A percentile compares a stretch with the other conserved stretches of the same genome.
Conservation (phyloP, 2,113 vertebrate genomes). For the Oxyruncus cristatus region DNA sequence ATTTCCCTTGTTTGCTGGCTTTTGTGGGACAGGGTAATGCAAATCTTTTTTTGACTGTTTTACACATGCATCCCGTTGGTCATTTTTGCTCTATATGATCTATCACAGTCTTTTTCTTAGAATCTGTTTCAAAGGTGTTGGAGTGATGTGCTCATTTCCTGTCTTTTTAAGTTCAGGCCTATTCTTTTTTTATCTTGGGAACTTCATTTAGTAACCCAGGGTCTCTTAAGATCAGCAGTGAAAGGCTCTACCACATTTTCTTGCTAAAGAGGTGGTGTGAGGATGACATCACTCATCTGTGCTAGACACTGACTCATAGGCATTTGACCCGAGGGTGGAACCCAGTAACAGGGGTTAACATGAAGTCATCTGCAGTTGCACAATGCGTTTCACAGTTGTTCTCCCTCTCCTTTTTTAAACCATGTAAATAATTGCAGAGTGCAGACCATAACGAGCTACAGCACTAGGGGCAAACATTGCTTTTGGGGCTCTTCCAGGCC, state of each 20-base stretch:
- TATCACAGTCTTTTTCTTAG: not conserved
- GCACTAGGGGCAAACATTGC: conserved; percentile 29
- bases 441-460: not conserved
- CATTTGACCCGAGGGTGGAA: conserved; percentile 70
- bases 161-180: conserved; percentile 44
- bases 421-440: conserved; percentile 41
- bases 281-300: conserved; percentile 70
- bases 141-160: conserved; percentile 60
- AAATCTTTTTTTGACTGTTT: not conserved
- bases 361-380: conserved; percentile 69
- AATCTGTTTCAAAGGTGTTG: conserved; percentile 20
- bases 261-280: conserved; percentile 58
- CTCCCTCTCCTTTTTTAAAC: conserved; percentile 1
- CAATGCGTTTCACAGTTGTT: conserved; percentile 55
- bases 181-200: conserved; percentile 59
- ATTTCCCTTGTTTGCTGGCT: not conserved
- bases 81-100: not conserved
- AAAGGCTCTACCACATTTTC: conserved; percentile 59
- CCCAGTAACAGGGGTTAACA: conserved; percentile 57
- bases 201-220: conserved; percentile 52
- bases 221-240: conserved; percentile 60
- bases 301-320: conserved; percentile 71
- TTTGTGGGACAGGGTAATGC: not conserved
- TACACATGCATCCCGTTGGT: not conserved
- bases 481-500: conserved; percentile 26